phyloP scores from a whole-genome alignment of 2,888 invertebrate species.

The Chrysopilus asiliformis region DNA sequence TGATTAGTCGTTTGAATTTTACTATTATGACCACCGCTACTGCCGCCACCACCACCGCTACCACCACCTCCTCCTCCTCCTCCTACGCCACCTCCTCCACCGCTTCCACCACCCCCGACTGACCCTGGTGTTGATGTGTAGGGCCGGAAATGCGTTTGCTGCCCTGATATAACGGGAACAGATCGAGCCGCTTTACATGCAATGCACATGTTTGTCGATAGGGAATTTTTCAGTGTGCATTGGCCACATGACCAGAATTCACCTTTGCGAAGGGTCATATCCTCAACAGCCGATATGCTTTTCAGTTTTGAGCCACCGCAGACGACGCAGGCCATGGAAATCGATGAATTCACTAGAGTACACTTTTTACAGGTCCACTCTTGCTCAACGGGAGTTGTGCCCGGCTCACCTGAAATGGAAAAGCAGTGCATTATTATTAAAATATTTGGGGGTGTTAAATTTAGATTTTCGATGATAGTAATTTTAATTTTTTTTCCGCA shows the following conservation, averaged over 20 bases:
- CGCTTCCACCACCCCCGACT: conserved; percentile 6
- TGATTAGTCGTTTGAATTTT: conserved; percentile 18
- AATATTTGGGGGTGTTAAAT: too few species aligned
- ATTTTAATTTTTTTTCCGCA: too few species aligned
- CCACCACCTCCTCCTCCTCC: too few species aligned
- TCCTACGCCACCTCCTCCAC: conserved; percentile 3
- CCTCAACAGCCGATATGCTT: conserved; percentile 48
- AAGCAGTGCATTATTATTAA: conserved; percentile 8
- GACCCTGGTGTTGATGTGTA: conserved; percentile 20
- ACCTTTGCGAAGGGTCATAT: conserved; percentile 55
- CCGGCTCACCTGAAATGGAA: conserved; percentile 23
- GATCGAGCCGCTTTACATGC: conserved; percentile 57
- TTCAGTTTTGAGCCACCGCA: conserved; percentile 75
- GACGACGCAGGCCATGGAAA: conserved; percentile 63
- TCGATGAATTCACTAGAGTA: conserved; percentile 65
- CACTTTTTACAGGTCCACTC: conserved; percentile 82
- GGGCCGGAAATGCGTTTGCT: conserved; percentile 23
- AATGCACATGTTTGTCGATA: conserved; percentile 51
- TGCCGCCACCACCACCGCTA: conserved; percentile 12
- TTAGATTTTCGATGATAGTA: too few species aligned
- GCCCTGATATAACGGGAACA: conserved; percentile 30
- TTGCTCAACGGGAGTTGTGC: conserved; percentile 25
- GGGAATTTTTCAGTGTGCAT: conserved; percentile 70
- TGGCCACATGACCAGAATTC: conserved; percentile 69
- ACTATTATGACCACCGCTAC: conserved; percentile 15